These are phyloP conservation scores for Taphrorychus bicolor DNA, from an alignment of 2,888 invertebrate species.

Conservation along the genomic window DNA sequence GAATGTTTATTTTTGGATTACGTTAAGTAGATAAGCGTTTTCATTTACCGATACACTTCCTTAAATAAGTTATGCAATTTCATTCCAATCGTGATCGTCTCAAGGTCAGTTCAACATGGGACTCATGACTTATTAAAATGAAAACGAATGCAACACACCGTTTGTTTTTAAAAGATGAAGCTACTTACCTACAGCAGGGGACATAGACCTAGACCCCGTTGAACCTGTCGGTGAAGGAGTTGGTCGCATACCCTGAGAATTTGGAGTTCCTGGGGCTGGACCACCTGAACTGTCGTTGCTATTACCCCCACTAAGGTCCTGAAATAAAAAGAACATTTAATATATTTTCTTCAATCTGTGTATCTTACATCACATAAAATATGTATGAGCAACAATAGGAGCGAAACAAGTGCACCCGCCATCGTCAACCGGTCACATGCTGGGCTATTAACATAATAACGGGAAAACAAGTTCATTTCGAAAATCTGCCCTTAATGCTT, in stretches of 20 bases:
- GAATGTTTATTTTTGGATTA: conserved; percentile 28
- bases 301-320: conserved; percentile 81
- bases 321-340: conserved; percentile 51
- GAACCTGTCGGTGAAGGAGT: conserved; percentile 94
- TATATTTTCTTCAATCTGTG: no score
- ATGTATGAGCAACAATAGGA: neutral
- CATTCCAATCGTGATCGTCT: conserved; percentile 14
- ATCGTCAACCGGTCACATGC: conserved; percentile 3
- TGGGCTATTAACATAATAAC: conserved; percentile 7
- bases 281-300: conserved; percentile 71
- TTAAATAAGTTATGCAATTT: conserved; percentile 26
- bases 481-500: conserved; percentile 3
- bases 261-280: conserved; percentile 72
- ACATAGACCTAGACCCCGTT: conserved; percentile 95
- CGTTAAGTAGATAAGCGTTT: conserved; percentile 25
- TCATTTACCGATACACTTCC: conserved; percentile 29
- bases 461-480: neutral
- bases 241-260: conserved; percentile 84
- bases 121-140: conserved; percentile 7
- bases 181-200: conserved; percentile 91
- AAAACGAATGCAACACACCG: no score
- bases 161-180: neutral
- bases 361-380: neutral
- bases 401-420: conserved; percentile 1
- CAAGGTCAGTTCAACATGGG: conserved; percentile 27